Conservation (phyloP, 2,797 vertebrate species). For the Halcyon leucocephala region DNA sequence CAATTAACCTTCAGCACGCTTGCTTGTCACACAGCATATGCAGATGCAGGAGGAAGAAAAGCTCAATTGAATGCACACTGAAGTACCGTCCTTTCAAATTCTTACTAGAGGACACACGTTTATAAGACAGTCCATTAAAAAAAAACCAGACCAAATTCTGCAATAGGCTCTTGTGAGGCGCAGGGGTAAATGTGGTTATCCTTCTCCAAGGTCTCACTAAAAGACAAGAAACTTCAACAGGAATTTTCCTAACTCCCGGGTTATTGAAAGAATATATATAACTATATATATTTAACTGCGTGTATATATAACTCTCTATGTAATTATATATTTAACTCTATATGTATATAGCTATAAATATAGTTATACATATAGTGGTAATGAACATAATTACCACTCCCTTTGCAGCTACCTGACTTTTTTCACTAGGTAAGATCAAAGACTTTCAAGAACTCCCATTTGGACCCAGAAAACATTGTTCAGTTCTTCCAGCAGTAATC, state of each 20-base stretch:
- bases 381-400: neutral
- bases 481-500: neutral
- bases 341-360: neutral
- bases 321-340: neutral
- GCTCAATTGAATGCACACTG: neutral
- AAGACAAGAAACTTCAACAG: neutral
- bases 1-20: constrained; percentile 58
- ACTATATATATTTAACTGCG: neutral
- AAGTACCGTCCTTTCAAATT: neutral
- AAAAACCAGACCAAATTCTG: neutral
- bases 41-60: constrained; percentile 32
- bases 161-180: neutral
- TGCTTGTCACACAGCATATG: constrained; percentile 21
- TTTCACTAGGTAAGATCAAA: neutral
- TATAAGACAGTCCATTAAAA: neutral
- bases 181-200: neutral
- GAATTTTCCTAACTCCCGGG: neutral
- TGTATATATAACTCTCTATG: neutral
- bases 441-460: neutral
- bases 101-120: neutral
- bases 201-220: neutral
- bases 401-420: neutral
- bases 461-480: accelerated
- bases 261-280: neutral
- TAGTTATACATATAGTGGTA: neutral